Evolutionary conservation across 2,888 invertebrate genomes (phyloP).

Genomic region (Polymixis flavicincta): DNA sequence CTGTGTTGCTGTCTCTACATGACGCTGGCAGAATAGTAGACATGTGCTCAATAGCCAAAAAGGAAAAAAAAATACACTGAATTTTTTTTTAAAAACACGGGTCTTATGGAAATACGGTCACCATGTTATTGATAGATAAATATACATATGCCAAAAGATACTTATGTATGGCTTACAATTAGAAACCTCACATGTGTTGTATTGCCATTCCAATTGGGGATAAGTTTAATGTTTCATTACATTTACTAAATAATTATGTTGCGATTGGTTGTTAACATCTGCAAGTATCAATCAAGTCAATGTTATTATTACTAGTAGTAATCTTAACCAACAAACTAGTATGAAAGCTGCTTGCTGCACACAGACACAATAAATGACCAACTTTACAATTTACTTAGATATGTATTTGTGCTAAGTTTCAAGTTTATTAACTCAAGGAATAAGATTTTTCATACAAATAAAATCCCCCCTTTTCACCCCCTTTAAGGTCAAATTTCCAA

Average conservation of each 20-base stretch:
- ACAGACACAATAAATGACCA: too few relatives aligned
- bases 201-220: conserved; percentile 95
- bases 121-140: neutral
- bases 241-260: neutral
- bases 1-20: too few relatives aligned
- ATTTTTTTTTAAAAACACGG: too few relatives aligned
- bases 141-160: conserved; percentile 93
- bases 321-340: neutral
- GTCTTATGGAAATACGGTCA: neutral
- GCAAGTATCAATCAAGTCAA: neutral
- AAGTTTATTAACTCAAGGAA: too few relatives aligned
- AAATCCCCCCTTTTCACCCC: too few relatives aligned
- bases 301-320: neutral
- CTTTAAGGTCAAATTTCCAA: too few relatives aligned
- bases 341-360: neutral
- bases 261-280: neutral
- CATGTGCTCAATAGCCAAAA: too few relatives aligned
- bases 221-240: conserved; percentile 92
- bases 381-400: too few relatives aligned
- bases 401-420: too few relatives aligned
- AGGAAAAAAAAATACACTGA: too few relatives aligned
- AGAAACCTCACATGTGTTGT: conserved; percentile 92
- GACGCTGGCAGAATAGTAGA: too few relatives aligned
- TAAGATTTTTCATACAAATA: too few relatives aligned
- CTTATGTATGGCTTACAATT: conserved; percentile 92